These are phyloP conservation scores for Penaeus monodon DNA, from an alignment of 2,888 invertebrate genomes.

Conservation along the genomic window DNA sequence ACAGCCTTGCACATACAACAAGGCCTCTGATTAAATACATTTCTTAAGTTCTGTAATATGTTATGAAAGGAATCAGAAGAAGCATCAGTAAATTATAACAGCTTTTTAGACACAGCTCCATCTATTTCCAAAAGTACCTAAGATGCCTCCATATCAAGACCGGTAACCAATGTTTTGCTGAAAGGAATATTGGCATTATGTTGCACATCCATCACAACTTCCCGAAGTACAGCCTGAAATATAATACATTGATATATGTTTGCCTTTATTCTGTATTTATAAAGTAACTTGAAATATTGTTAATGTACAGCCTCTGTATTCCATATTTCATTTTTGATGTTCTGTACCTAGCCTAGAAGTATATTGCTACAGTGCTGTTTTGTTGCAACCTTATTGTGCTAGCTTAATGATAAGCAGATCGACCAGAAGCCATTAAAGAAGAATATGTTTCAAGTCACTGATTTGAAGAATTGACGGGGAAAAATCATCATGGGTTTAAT, in stretches of 20 bases:
- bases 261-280: conserved; percentile 1
- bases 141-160: background rate
- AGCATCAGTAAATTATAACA: no score
- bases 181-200: conserved; percentile 18
- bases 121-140: no score
- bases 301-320: background rate
- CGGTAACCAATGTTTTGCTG: background rate
- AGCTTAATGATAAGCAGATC: no score
- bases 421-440: no score
- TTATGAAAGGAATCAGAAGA: no score
- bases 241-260: background rate
- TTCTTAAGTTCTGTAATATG: no score
- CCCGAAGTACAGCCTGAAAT: conserved; percentile 17
- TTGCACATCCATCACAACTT: conserved; percentile 7
- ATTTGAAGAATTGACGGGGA: no score
- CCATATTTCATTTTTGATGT: conserved; percentile 22
- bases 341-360: conserved; percentile 5
- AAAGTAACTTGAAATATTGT: background rate
- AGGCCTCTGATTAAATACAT: background rate
- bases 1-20: background rate
- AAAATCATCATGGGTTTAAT: no score
- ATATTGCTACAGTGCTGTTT: background rate
- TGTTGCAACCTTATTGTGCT: no score
- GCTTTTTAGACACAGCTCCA: no score
- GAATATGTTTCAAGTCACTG: no score